Evolutionary conservation across 2,888 invertebrate genomes (phyloP).

Genomic region (Fissipunctia ypsillon): DNA sequence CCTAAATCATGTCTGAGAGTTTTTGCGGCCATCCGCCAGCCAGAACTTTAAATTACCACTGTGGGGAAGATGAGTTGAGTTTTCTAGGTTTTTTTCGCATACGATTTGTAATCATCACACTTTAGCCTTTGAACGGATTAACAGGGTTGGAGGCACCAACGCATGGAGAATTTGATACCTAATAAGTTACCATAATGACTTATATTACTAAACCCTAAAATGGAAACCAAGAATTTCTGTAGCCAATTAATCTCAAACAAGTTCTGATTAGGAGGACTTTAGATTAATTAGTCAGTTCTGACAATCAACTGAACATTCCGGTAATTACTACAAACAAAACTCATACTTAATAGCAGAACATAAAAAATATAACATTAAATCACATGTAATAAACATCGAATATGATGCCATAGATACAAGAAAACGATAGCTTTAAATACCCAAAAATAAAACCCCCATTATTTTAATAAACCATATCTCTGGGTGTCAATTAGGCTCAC

Average conservation of each 20-base stretch:
- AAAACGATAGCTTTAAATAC: conserved; percentile 57
- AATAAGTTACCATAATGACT: neutral
- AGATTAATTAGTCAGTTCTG: neutral
- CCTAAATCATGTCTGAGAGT: conserved; percentile 78
- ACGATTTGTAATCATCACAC: neutral
- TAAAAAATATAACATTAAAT: conserved; percentile 46
- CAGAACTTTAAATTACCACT: conserved; percentile 34
- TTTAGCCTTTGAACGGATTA: neutral
- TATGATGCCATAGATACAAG: conserved; percentile 48
- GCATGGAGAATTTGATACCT: neutral
- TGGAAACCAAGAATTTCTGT: neutral
- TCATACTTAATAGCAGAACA: conserved; percentile 13
- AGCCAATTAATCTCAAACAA: neutral
- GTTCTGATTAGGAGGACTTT: neutral
- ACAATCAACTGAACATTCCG: neutral
- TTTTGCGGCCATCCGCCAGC: conserved; percentile 57
- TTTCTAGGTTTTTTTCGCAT: conserved; percentile 15
- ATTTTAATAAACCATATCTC: conserved; percentile 88
- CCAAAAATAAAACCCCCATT: conserved; percentile 83
- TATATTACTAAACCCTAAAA: neutral
- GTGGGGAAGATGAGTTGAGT: conserved; percentile 23
- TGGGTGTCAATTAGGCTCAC: conserved; percentile 87
- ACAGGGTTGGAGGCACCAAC: neutral
- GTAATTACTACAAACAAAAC: neutral
- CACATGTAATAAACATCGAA: conserved; percentile 51